Percentiles rank a stretch among this genome's conserved stretches.
These are phyloP conservation scores for Coryphaenoides rupestris DNA, from an alignment of 2,113 vertebrate genomes.

Conservation along the genomic window DNA sequence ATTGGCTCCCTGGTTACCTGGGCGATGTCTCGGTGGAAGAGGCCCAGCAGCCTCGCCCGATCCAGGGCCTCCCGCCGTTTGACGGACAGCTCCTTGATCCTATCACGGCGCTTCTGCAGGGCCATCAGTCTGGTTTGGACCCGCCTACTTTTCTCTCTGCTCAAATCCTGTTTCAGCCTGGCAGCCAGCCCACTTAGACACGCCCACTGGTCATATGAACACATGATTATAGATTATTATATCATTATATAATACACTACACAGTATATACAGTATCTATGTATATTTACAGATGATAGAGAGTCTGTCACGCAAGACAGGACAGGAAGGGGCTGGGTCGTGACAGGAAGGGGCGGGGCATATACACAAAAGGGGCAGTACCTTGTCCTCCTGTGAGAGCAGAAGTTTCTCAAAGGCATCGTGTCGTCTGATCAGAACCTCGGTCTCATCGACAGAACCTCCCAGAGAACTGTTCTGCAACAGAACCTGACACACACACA, in stretches of 20 bases:
- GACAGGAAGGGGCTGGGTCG: too few relatives aligned
- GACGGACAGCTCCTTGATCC: conserved; percentile 73
- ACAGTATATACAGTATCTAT: too few relatives aligned
- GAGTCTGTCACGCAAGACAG: too few relatives aligned
- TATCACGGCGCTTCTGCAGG: conserved; percentile 56
- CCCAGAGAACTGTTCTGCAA: conserved; percentile 78
- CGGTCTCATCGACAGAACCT: conserved; percentile 77
- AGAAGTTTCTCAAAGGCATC: conserved; percentile 87
- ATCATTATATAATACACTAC: too few relatives aligned
- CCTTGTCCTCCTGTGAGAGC: conserved; percentile 84
- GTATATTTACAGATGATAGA: too few relatives aligned
- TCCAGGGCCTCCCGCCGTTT: conserved; percentile 72
- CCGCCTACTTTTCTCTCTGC: conserved; percentile 46
- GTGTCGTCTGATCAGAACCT: conserved; percentile 80
- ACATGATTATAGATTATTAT: too few relatives aligned
- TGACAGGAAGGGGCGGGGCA: too few relatives aligned
- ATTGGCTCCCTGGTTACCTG: conserved; percentile 69
- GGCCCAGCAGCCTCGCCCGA: conserved; percentile 65
- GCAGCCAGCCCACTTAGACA: conserved; percentile 50
- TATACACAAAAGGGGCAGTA: too few relatives aligned
- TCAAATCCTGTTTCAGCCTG: conserved; percentile 54
- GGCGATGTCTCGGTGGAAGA: conserved; percentile 72
- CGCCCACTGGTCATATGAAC: not conserved
- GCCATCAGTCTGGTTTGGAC: conserved; percentile 63
- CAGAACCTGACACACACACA: conserved; percentile 65